Percentiles rank a stretch among this genome's conserved stretches.
Evolutionary conservation across 2,113 vertebrate species (phyloP).

Genomic region (Alaudala cheleensis): DNA sequence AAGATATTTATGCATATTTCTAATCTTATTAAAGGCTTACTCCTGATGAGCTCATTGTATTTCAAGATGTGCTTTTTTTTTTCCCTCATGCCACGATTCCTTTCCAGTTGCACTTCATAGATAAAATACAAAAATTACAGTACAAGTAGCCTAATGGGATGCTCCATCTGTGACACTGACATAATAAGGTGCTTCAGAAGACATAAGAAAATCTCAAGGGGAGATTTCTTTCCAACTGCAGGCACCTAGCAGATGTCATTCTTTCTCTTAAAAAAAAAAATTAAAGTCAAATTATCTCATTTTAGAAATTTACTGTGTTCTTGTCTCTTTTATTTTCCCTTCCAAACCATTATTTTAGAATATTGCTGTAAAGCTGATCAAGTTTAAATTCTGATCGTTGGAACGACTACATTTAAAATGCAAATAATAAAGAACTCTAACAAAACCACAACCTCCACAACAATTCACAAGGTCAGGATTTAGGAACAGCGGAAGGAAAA

Average conservation of each 20-base stretch:
- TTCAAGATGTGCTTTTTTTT: neutral
- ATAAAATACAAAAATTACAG: conserved; percentile 19
- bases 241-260: conserved; percentile 22
- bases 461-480: neutral
- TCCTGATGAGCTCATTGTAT: conserved; percentile 17
- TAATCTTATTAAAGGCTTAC: conserved; percentile 46
- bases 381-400: neutral
- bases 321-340: neutral
- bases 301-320: neutral
- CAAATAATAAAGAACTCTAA: neutral
- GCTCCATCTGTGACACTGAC: conserved; percentile 16
- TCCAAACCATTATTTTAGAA: neutral
- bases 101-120: neutral
- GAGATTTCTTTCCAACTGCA: neutral
- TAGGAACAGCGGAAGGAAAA: neutral
- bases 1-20: conserved; percentile 18
- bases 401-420: neutral
- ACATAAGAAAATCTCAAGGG: neutral
- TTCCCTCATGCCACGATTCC: neutral
- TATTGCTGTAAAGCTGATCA: neutral
- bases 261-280: neutral
- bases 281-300: neutral
- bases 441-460: neutral
- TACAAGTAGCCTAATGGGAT: neutral
- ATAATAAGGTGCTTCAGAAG: neutral